Conservation (phyloP, 2,797 vertebrate genomes). For the Meriones psammophilus region DNA sequence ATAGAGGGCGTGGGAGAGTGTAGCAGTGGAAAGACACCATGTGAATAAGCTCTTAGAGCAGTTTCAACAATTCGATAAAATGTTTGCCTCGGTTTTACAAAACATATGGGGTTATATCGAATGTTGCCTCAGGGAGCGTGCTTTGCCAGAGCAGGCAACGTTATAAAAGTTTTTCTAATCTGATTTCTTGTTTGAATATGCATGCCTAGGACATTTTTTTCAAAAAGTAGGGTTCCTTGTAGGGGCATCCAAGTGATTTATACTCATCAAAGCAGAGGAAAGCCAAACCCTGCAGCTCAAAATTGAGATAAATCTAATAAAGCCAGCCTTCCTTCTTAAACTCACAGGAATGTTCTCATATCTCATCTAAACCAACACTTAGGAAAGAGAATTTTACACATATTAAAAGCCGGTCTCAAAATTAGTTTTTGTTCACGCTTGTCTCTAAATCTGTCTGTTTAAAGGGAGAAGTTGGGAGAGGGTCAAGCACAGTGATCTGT, state of each 20-base stretch:
- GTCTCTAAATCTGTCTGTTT: slow-evolving; percentile 2
- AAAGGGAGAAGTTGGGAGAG: background rate
- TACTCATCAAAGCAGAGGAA: slow-evolving; percentile 46
- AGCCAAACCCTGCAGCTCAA: slow-evolving; percentile 3
- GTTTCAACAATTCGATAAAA: background rate
- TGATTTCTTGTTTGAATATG: slow-evolving; percentile 60
- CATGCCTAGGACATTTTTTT: slow-evolving; percentile 19
- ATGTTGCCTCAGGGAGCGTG: slow-evolving; percentile 20
- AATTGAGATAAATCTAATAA: slow-evolving; percentile 50
- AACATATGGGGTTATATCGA: background rate
- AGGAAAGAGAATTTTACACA: background rate
- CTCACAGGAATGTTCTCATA: slow-evolving; percentile 35
- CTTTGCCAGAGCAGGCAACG: slow-evolving; percentile 15
- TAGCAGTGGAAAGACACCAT: background rate
- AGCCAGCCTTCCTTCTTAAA: slow-evolving; percentile 45
- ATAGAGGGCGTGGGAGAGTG: background rate
- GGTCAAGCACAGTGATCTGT: background rate
- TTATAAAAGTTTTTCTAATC: slow-evolving; percentile 2
- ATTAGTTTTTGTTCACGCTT: slow-evolving; percentile 9
- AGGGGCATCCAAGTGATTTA: slow-evolving; percentile 45
- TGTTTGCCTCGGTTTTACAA: background rate
- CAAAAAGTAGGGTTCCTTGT: background rate
- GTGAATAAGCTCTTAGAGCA: slow-evolving; percentile 8
- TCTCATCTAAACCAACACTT: slow-evolving; percentile 6
- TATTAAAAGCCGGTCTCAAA: background rate